phyloP scores from a whole-genome alignment of 53 echinoderm and acorn worm species.

The Temnopleurus reevesii region DNA sequence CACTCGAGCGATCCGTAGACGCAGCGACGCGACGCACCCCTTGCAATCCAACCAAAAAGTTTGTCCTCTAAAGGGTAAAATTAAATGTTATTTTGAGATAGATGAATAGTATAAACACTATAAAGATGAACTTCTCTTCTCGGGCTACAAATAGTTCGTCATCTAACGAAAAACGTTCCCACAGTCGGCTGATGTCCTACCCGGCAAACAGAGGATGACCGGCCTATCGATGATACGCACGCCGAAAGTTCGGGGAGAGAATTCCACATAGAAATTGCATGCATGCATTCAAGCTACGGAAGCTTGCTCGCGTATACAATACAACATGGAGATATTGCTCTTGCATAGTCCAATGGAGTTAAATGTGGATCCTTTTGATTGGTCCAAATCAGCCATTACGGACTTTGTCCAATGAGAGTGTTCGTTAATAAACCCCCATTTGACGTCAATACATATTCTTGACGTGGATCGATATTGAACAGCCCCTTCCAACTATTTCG shows the following conservation, averaged over 20 bases:
- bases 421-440: conserved; percentile 46
- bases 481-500: conserved; percentile 18
- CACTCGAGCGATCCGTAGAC: background rate
- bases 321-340: too few species aligned
- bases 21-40: background rate
- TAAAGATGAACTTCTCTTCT: background rate
- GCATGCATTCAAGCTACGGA: background rate
- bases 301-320: too few species aligned
- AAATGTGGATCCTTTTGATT: conserved; percentile 54
- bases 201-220: too few species aligned
- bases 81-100: background rate
- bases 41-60: background rate
- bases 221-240: too few species aligned
- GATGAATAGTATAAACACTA: background rate
- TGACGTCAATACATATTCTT: conserved; percentile 70
- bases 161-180: background rate
- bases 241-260: background rate
- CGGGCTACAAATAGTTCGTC: background rate
- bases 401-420: conserved; percentile 46
- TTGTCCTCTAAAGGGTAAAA: background rate
- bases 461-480: conserved; percentile 33
- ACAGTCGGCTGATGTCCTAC: too few species aligned
- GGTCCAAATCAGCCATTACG: conserved; percentile 20
- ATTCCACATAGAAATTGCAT: background rate
- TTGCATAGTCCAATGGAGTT: background rate